These are phyloP conservation scores for Conchocele bisecta DNA, from an alignment of 2,888 invertebrate genomes.

Conservation along the genomic window DNA sequence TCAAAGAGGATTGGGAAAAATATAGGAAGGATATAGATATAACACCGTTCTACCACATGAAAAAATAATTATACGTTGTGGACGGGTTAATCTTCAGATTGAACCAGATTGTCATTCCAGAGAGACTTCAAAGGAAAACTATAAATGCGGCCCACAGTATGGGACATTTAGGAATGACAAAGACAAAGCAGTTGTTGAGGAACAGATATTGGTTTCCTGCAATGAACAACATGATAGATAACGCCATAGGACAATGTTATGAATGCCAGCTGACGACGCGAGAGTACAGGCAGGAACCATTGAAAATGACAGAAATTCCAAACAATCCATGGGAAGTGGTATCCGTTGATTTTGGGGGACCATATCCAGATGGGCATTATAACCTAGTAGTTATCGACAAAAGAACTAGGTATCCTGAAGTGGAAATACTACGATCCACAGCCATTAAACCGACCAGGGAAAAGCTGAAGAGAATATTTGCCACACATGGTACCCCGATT, in stretches of 20 bases:
- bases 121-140: not conserved
- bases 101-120: slow-evolving; percentile 22
- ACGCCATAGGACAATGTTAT: slow-evolving; percentile 18
- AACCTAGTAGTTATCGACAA: slow-evolving; percentile 25
- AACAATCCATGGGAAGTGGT: slow-evolving; percentile 5
- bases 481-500: slow-evolving; percentile 14
- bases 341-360: slow-evolving; percentile 13
- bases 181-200: slow-evolving; percentile 23
- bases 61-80: slow-evolving; percentile 7
- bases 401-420: slow-evolving; percentile 30
- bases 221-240: slow-evolving; percentile 31
- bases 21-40: not conserved
- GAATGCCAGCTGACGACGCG: slow-evolving; percentile 37
- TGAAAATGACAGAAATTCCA: slow-evolving; percentile 32
- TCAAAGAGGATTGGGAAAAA: slow-evolving; percentile 5
- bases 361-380: slow-evolving; percentile 4
- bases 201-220: slow-evolving; percentile 34
- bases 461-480: slow-evolving; percentile 28
- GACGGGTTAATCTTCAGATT: slow-evolving; percentile 20
- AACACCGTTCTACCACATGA: slow-evolving; percentile 3
- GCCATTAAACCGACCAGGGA: slow-evolving; percentile 5
- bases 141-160: slow-evolving; percentile 24
- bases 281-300: slow-evolving; percentile 23
- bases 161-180: slow-evolving; percentile 33
- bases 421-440: slow-evolving; percentile 24